Evolutionary conservation across 92 coral and sea anemone species (phyloP).

Genomic region (Heliopora coerulea): DNA sequence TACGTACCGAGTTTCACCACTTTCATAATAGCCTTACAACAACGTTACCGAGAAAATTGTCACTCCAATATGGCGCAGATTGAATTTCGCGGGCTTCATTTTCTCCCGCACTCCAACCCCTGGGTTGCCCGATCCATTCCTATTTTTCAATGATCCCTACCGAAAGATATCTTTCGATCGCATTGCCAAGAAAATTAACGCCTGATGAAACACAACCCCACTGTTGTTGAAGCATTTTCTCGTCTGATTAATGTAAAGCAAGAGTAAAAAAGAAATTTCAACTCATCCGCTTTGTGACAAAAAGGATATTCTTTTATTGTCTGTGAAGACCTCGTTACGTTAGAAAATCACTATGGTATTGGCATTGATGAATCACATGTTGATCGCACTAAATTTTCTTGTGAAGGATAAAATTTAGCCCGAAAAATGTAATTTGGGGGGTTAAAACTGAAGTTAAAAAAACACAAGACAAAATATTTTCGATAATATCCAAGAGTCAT

Average conservation of each 20-base stretch:
- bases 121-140: no score
- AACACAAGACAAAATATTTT: neutral
- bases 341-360: constrained; percentile 3
- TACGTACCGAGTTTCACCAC: no score
- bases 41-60: no score
- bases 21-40: no score
- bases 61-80: no score
- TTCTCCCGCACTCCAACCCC: no score
- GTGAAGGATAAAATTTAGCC: neutral
- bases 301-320: neutral
- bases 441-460: neutral
- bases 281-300: neutral
- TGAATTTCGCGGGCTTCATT: no score
- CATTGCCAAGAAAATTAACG: neutral
- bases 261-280: constrained; percentile 4
- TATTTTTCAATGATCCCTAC: no score
- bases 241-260: neutral
- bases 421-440: neutral
- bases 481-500: neutral
- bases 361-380: neutral
- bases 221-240: neutral
- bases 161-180: no score
- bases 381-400: neutral
- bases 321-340: neutral
- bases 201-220: neutral